Evolutionary conservation across 2,113 vertebrate genomes (phyloP).

Genomic region (Amphiprion ocellaris): DNA sequence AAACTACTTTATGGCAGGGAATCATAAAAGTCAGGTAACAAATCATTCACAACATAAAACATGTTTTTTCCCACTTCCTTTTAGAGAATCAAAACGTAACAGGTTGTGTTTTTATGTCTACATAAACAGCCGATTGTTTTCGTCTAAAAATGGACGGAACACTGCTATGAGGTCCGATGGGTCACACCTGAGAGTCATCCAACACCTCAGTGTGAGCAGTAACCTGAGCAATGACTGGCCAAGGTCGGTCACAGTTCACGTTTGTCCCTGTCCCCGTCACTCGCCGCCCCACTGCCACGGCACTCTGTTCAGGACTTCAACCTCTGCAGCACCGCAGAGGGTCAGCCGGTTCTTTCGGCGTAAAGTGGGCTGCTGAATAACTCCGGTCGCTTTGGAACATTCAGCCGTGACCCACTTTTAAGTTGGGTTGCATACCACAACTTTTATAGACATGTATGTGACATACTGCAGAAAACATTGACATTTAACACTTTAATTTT

Average conservation of each 20-base stretch:
- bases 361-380: constrained; percentile 37
- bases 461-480: constrained; percentile 28
- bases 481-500: constrained; percentile 46
- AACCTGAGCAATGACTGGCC: constrained; percentile 17
- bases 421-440: constrained; percentile 19
- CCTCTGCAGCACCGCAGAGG: not conserved
- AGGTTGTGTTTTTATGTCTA: not conserved
- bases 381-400: constrained; percentile 15
- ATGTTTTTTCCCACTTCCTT: no score
- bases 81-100: no score
- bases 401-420: constrained; percentile 36
- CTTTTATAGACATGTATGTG: constrained; percentile 25
- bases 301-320: constrained; percentile 13
- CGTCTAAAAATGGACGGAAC: not conserved
- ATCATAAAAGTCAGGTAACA: not conserved
- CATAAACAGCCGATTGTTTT: not conserved
- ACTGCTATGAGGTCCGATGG: constrained; percentile 11
- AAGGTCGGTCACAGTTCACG: constrained; percentile 26
- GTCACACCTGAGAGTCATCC: not conserved
- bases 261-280: constrained; percentile 36
- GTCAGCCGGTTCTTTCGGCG: constrained; percentile 29
- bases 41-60: not conserved
- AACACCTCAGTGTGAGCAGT: constrained; percentile 24
- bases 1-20: constrained; percentile 17
- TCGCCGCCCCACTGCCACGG: not conserved